Conservation (phyloP, 2,113 vertebrate species). For the Rhipidura dahli region DNA sequence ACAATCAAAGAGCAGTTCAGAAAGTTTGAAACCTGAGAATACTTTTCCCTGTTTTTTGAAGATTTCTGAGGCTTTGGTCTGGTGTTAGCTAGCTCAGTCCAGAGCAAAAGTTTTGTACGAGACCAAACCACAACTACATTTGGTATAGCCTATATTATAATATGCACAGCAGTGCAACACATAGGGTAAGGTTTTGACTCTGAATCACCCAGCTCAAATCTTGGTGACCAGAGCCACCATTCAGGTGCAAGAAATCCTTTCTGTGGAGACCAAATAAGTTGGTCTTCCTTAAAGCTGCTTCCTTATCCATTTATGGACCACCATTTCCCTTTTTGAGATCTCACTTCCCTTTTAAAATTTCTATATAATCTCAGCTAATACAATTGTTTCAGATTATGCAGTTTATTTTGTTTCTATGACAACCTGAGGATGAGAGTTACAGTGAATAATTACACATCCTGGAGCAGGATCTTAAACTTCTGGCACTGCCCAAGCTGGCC, state of each 20-base stretch:
- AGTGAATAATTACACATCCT: not conserved
- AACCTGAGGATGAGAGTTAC: not conserved
- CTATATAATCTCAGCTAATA: not conserved
- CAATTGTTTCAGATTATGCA: not conserved
- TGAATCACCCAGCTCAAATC: not conserved
- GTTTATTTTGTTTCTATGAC: conserved; percentile 5
- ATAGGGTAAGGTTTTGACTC: not conserved
- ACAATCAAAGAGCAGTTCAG: not conserved
- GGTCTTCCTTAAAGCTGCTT: not conserved
- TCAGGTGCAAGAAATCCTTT: not conserved
- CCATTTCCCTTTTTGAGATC: not conserved
- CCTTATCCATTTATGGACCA: not conserved
- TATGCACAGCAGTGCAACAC: not conserved
- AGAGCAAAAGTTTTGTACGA: not conserved
- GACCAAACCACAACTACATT: not conserved
- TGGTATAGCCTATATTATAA: not conserved
- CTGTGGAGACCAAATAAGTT: fast-evolving
- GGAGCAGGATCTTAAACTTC: not conserved
- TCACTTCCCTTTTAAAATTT: not conserved
- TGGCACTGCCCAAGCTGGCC: not conserved
- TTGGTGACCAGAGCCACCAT: not conserved
- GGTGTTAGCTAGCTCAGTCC: not conserved
- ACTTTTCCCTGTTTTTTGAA: not conserved
- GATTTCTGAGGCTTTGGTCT: not conserved
- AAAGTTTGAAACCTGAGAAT: not conserved